Evolutionary conservation across 2,888 invertebrate species (phyloP), one percentile per base, ranked within the genome.

Genomic region (Mythimna loreyi): DNA sequence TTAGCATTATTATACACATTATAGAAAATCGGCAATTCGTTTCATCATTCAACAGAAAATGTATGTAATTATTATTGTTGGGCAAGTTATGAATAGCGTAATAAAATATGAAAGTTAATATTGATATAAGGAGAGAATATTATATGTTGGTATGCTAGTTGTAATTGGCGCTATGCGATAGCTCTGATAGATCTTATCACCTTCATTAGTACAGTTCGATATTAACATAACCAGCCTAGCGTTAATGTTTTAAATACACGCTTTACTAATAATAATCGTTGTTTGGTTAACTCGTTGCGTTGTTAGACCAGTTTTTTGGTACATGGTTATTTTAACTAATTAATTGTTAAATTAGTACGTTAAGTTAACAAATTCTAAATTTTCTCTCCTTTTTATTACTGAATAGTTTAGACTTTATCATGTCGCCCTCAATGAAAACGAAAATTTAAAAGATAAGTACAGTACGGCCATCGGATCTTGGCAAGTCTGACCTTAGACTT

Each of bases 1-100:
- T 93, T 91, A 93, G 89, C 86, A 89, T 91, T 91, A 93, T 92
- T 89, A 91, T 84, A 84, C 84, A 83, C 86, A 92, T 92, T 93
- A 93, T 84, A 89, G 88, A 90, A 90, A 89, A 89, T 89, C 87
- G 87, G 89, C 90, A 91, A 89, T 91, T 89, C 89, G 87, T 92
- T 93, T 91, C 90, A 80, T 87, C 85, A 85, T 88, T 86, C 84
- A 82, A 47, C 23, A 87, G 80, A 70, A 75, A 84, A 88, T 77
- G 72, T 71, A 71, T 78, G 80, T n/a, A n/a, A n/a, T 82, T 86
- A 81, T 84, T 79, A 83, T 64, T 59, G 80, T 79, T 78, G 64
- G 43, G 71, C 70, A 77, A 73, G 79, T 80, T 78, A 81, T 76
- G 53, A 65, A 71, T 69, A 70, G 36, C 67, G 55, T 71, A 57